Evolutionary conservation across 2,888 invertebrate species (phyloP).

Genomic region (Ceriagrion tenellum): DNA sequence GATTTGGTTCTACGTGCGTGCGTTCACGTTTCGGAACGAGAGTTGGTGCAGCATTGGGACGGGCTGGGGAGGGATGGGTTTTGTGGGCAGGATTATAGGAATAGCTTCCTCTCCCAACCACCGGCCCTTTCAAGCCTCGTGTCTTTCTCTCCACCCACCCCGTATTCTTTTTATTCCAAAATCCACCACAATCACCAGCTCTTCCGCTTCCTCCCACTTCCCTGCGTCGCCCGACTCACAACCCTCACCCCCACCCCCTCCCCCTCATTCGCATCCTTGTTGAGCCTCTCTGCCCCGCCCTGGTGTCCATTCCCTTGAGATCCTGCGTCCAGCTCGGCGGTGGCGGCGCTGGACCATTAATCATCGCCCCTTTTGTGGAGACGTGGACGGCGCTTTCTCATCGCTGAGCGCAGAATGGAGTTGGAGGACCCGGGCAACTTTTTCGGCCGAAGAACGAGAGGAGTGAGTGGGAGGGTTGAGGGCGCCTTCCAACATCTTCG

Average conservation of each 20-base stretch:
- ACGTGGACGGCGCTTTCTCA: constrained; percentile 57
- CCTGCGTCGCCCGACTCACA: background rate
- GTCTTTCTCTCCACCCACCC: background rate
- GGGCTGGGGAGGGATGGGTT: background rate
- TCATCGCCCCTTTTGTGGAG: constrained; percentile 54
- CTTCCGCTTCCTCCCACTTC: background rate
- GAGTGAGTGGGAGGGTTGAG: background rate
- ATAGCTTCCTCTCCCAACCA: background rate
- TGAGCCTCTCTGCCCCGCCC: background rate
- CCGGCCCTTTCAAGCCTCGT: background rate
- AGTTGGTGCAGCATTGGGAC: background rate
- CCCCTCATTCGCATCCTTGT: background rate
- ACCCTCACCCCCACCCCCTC: background rate
- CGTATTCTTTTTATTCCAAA: background rate
- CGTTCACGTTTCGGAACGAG: too few relatives aligned
- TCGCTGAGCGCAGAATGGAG: constrained; percentile 25
- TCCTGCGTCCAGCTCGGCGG: constrained; percentile 11
- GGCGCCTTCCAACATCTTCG: background rate
- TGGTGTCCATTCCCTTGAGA: constrained; percentile 1
- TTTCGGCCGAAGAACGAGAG: background rate
- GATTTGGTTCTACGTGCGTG: background rate
- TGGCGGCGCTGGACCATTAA: constrained; percentile 12
- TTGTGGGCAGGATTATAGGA: background rate
- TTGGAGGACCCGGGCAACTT: background rate
- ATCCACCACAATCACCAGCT: background rate